Evolutionary conservation across 2,113 vertebrate genomes (phyloP).

Genomic region (Lates calcarifer): DNA sequence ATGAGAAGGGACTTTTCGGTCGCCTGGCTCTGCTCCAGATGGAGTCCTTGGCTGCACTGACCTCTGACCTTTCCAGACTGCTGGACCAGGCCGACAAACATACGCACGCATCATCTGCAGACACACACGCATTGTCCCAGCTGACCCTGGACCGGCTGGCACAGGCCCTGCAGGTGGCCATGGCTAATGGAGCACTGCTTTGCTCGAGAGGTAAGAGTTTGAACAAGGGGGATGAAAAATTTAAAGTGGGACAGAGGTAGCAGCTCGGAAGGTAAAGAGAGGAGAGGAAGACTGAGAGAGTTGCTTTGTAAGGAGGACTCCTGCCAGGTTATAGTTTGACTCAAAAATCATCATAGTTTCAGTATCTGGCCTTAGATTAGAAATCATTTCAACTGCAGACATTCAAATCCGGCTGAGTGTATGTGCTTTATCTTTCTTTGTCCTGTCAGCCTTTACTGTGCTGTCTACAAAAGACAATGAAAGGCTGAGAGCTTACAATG

Average conservation of each 20-base stretch:
- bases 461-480: not conserved
- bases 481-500: not conserved
- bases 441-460: not conserved
- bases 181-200: constrained; percentile 94
- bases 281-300: not conserved
- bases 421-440: not conserved
- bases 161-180: constrained; percentile 94
- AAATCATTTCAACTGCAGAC: not conserved
- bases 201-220: constrained; percentile 91
- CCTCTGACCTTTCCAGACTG: constrained; percentile 79
- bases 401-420: not conserved
- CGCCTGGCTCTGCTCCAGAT: constrained; percentile 92
- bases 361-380: not conserved
- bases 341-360: not conserved
- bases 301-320: no score
- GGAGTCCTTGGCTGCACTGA: constrained; percentile 90
- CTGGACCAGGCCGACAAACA: constrained; percentile 93
- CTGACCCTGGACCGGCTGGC: constrained; percentile 94
- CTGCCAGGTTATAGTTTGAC: no score
- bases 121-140: constrained; percentile 85
- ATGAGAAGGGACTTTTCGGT: constrained; percentile 94
- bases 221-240: not conserved
- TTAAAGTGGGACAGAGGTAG: not conserved
- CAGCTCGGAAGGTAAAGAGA: not conserved
- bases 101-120: constrained; percentile 87